These are phyloP conservation scores for Subacronicta megacephala DNA, from an alignment of 2,888 invertebrate genomes.

Conservation along the genomic window DNA sequence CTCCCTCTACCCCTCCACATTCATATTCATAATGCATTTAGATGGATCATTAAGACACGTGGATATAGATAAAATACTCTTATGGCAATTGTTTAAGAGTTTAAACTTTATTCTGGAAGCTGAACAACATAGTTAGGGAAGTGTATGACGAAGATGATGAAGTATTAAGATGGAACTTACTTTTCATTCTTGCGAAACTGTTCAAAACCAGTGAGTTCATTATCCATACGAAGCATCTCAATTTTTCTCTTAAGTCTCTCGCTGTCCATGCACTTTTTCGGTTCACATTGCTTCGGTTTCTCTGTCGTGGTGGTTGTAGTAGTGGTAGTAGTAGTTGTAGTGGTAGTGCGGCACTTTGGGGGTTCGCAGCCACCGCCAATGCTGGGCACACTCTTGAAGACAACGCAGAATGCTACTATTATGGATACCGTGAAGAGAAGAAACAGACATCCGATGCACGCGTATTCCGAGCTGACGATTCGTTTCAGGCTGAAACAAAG, in stretches of 20 bases:
- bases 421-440: constrained; percentile 66
- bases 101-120: too few species aligned
- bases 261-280: constrained; percentile 28
- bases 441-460: constrained; percentile 65
- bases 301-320: background rate
- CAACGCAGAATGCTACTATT: constrained; percentile 60
- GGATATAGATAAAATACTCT: too few species aligned
- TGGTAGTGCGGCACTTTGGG: background rate
- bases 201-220: constrained; percentile 4
- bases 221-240: constrained; percentile 48
- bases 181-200: constrained; percentile 32
- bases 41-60: too few species aligned
- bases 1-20: too few species aligned
- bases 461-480: constrained; percentile 67
- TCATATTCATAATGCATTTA: too few species aligned
- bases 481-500: constrained; percentile 66
- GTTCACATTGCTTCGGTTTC: background rate
- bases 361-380: constrained; percentile 2
- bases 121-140: too few species aligned
- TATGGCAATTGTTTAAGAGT: too few species aligned
- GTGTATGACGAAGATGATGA: too few species aligned
- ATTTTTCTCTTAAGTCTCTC: constrained; percentile 61
- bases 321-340: too few species aligned
- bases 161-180: constrained; percentile 22
- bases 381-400: constrained; percentile 62